These are phyloP conservation scores for Ormyrus pomaceus DNA, from an alignment of 2,888 invertebrate species.

Conservation along the genomic window DNA sequence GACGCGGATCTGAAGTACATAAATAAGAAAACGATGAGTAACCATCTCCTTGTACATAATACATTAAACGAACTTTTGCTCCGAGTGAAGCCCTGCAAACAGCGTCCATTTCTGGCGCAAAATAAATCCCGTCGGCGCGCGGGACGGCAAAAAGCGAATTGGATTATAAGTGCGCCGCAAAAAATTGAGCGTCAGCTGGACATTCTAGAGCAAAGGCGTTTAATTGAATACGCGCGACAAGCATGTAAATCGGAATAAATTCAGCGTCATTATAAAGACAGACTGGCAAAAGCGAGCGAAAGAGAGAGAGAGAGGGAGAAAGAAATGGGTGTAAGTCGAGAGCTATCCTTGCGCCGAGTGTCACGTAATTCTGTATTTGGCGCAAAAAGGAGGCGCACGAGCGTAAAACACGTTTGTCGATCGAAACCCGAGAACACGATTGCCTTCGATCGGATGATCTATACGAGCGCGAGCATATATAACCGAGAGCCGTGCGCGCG, in stretches of 20 bases:
- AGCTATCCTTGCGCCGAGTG: slow-evolving; percentile 39
- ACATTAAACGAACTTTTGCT: too few relatives aligned
- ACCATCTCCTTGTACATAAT: too few relatives aligned
- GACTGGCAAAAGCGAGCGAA: background rate
- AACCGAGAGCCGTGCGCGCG: background rate
- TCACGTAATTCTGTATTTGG: slow-evolving; percentile 56
- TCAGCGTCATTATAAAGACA: slow-evolving; percentile 20
- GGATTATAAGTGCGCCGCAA: slow-evolving; percentile 5
- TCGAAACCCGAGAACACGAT: slow-evolving; percentile 69
- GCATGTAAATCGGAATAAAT: slow-evolving; percentile 38
- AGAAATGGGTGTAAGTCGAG: slow-evolving; percentile 33
- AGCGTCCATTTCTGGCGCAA: too few relatives aligned
- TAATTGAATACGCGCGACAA: slow-evolving; percentile 50
- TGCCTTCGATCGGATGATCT: slow-evolving; percentile 67
- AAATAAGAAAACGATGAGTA: too few relatives aligned
- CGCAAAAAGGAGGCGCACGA: slow-evolving; percentile 57
- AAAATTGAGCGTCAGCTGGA: background rate
- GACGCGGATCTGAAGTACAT: too few relatives aligned
- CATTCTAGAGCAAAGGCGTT: slow-evolving; percentile 30
- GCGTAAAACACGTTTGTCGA: slow-evolving; percentile 62
- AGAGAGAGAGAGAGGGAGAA: background rate
- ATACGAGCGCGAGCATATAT: slow-evolving; percentile 32
- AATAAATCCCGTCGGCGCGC: background rate
- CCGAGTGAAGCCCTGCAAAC: too few relatives aligned
- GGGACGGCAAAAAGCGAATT: slow-evolving; percentile 31